Percentiles rank a stretch among this genome's conserved stretches.
Evolutionary conservation across 1,140 invertebrate species (phyloP).

Genomic region (Panulirus ornatus): DNA sequence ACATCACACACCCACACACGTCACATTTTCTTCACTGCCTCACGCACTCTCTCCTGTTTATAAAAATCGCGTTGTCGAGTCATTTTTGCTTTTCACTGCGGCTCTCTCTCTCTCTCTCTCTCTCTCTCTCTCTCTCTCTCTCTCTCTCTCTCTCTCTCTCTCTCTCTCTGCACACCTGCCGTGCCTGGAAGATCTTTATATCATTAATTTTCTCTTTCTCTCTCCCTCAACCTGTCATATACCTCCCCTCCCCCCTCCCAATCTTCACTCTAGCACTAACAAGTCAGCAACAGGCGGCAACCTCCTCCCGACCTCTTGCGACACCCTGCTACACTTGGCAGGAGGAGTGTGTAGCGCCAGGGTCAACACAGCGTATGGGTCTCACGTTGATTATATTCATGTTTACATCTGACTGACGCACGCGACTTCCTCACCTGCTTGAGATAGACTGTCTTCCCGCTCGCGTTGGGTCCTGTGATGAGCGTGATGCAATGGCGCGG

Average conservation of each 20-base stretch:
- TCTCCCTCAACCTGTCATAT: not conserved
- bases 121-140: not conserved
- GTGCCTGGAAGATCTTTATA: not conserved
- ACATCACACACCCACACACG: too few species aligned
- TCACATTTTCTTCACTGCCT: too few species aligned
- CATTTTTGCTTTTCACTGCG: not conserved
- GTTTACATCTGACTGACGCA: too few species aligned
- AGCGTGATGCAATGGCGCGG: conserved; percentile 82
- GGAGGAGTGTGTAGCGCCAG: too few species aligned
- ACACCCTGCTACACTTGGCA: too few species aligned
- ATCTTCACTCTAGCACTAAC: not conserved
- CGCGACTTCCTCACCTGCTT: conserved; percentile 85
- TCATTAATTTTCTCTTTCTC: not conserved
- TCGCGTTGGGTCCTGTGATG: conserved; percentile 92
- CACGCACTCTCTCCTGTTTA: conserved; percentile 28
- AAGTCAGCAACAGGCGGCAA: too few species aligned
- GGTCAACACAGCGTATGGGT: too few species aligned
- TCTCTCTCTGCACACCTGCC: not conserved
- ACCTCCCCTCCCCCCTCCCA: not conserved
- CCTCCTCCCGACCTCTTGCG: too few species aligned
- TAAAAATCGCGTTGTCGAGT: too few species aligned
- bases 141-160: not conserved
- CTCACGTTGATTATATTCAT: too few species aligned
- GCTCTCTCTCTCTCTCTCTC: not conserved
- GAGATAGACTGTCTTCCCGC: conserved; percentile 94